Percentiles rank a stretch among this genome's conserved stretches.
Evolutionary conservation across 2,113 vertebrate genomes (phyloP).

Genomic region (Pungitius pungitius): DNA sequence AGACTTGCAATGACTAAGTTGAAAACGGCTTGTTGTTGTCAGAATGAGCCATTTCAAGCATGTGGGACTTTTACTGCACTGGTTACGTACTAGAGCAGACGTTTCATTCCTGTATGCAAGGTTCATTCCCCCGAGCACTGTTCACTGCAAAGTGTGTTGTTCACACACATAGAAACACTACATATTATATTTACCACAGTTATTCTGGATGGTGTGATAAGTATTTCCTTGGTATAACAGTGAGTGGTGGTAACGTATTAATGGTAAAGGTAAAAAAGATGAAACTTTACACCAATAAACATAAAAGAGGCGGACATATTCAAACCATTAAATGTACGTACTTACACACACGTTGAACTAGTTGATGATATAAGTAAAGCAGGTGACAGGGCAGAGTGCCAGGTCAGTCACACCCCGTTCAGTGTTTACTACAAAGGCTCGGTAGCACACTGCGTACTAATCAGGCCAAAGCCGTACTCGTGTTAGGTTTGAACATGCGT

Average conservation of each 20-base stretch:
- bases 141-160: constrained; percentile 4
- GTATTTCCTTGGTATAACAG: not conserved
- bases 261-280: not conserved
- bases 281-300: not conserved
- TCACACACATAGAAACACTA: not conserved
- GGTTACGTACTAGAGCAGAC: not conserved
- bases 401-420: constrained; percentile 2
- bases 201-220: constrained; percentile 13
- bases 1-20: not conserved
- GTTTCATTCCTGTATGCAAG: not conserved
- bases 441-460: constrained; percentile 5
- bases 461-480: not conserved
- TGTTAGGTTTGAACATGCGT: not conserved
- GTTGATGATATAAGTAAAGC: not conserved
- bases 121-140: not conserved
- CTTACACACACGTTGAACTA: not conserved
- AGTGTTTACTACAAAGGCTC: not conserved
- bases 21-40: not conserved
- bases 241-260: constrained; percentile 5
- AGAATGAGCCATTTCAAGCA: not conserved
- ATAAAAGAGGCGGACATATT: not conserved
- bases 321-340: not conserved
- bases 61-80: not conserved
- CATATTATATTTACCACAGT: not conserved
- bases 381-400: not conserved